Base-by-base conservation (phyloP, 2,113 vertebrate species). In the Oxyruncus cristatus region DNA sequence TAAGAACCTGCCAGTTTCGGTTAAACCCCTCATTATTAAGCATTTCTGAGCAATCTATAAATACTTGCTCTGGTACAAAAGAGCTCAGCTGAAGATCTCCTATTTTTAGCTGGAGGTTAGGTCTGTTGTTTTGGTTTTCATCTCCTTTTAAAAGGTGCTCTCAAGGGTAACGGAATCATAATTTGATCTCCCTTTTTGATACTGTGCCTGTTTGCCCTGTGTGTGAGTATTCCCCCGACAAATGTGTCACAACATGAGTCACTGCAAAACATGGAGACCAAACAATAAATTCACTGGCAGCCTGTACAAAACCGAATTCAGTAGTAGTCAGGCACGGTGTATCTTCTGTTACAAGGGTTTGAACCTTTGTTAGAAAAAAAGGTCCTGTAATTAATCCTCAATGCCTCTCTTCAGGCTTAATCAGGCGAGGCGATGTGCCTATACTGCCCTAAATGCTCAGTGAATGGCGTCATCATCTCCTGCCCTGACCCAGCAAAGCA, bases 61-160 rank as follows among this genome's bases (percentile, higher is more conserved):
- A 74, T 91, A 92, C 66, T 89, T 87, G 49, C 80, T 82, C 28
- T 3, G 6, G 70, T 85, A 92, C 63, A 89, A 87, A 96, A 87
- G 53, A 70, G 28, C 71, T 91, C 74, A 67, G 49, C 46, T 70
- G 70, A 93, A 95, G 77, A 82, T 55, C 71, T 91, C 39, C 65
- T 93, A 26, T 89, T 95, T 91, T 88, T 92, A 92, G 90, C 83
- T 72, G 65, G 76, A 93, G 86, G 80, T 93, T 81, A 84, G 53
- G 30, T 90, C 89, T 89, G 72, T 58, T 95, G 83, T 35, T 84
- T 77, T 16, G 2, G 27, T 92, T 96, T 89, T 65, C 56, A 27
- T 56, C 47, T 89, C 23, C 37, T 87, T 95, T 68, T 68, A 63
- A 84, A 77, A 86, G 65, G 78, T 74, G 28, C 73, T 75, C 56